Evolutionary conservation across 2,888 invertebrate genomes (phyloP).

Genomic region (Neocrepidodera transversa): DNA sequence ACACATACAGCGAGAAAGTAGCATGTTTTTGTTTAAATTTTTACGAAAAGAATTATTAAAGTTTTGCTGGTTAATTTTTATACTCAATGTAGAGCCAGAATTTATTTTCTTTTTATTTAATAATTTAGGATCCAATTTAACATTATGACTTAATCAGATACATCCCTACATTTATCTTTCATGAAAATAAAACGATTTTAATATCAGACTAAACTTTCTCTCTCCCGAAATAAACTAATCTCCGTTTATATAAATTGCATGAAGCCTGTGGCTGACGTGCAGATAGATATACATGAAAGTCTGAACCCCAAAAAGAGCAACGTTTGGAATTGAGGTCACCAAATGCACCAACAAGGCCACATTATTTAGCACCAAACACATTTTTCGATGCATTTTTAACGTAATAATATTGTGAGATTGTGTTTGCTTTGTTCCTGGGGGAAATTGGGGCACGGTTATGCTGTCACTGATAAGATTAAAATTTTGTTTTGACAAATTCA

Average conservation of each 20-base stretch:
- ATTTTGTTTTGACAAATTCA: too few species aligned
- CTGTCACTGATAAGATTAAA: too few species aligned
- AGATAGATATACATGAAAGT: slow-evolving; percentile 16
- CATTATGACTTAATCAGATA: too few species aligned
- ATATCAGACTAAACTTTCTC: slow-evolving; percentile 20
- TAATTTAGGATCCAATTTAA: too few species aligned
- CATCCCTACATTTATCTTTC: too few species aligned
- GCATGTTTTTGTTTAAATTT: too few species aligned
- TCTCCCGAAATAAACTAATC: slow-evolving; percentile 26
- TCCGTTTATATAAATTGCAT: neutral
- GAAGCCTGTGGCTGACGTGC: slow-evolving; percentile 21
- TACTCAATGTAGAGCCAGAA: too few species aligned
- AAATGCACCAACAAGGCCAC: slow-evolving; percentile 60
- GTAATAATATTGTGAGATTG: slow-evolving; percentile 14
- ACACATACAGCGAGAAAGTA: too few species aligned
- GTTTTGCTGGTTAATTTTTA: too few species aligned
- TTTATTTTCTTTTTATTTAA: too few species aligned
- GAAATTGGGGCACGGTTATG: slow-evolving; percentile 3
- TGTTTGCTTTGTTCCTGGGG: slow-evolving; percentile 25
- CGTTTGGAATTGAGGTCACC: slow-evolving; percentile 60
- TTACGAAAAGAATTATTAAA: too few species aligned
- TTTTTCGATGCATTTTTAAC: slow-evolving; percentile 36
- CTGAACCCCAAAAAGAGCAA: slow-evolving; percentile 55
- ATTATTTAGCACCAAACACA: slow-evolving; percentile 50
- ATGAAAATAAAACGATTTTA: neutral